A percentile compares a stretch with the other conserved stretches of the same genome.
These are phyloP conservation scores for Paralichthys olivaceus DNA, from an alignment of 2,113 vertebrate species.

Conservation along the genomic window DNA sequence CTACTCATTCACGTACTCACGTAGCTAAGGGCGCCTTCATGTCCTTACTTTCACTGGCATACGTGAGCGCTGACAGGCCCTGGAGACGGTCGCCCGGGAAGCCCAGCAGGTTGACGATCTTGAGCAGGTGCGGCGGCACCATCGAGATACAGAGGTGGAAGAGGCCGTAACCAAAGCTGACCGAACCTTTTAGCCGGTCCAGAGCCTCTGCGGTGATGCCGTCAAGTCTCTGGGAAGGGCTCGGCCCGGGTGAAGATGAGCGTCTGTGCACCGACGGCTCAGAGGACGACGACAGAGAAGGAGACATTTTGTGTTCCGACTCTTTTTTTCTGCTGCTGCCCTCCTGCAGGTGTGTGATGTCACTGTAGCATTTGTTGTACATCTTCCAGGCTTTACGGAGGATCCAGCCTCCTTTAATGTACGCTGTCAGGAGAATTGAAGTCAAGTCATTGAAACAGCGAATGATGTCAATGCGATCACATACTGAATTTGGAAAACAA, in stretches of 20 bases:
- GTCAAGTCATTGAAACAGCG: neutral
- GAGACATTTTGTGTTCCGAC: constrained; percentile 53
- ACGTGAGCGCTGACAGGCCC: constrained; percentile 93
- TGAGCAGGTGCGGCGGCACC: constrained; percentile 99
- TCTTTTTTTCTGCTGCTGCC: constrained; percentile 85
- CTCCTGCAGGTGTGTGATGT: constrained; percentile 95
- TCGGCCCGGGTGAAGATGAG: constrained; percentile 82
- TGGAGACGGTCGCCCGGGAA: constrained; percentile 98
- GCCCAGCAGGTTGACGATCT: constrained; percentile 99
- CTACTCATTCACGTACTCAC: constrained; percentile 91
- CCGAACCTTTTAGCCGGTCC: constrained; percentile 96
- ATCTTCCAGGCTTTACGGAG: constrained; percentile 99
- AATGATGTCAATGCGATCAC: neutral
- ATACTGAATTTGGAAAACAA: neutral
- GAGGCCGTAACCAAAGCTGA: constrained; percentile 98
- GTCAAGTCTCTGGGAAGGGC: constrained; percentile 84
- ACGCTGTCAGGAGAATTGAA: constrained; percentile 79
- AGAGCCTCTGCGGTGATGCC: constrained; percentile 90
- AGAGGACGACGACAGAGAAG: constrained; percentile 86
- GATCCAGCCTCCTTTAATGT: constrained; percentile 99
- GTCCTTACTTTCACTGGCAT: constrained; percentile 97
- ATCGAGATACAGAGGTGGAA: constrained; percentile 99
- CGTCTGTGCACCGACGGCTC: constrained; percentile 83
- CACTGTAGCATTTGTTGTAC: constrained; percentile 98
- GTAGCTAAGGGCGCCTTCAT: constrained; percentile 99